Evolutionary conservation across 2,797 vertebrate genomes (phyloP), one percentile per base, ranked within the genome.

Genomic region (Acanthiza pusilla): DNA sequence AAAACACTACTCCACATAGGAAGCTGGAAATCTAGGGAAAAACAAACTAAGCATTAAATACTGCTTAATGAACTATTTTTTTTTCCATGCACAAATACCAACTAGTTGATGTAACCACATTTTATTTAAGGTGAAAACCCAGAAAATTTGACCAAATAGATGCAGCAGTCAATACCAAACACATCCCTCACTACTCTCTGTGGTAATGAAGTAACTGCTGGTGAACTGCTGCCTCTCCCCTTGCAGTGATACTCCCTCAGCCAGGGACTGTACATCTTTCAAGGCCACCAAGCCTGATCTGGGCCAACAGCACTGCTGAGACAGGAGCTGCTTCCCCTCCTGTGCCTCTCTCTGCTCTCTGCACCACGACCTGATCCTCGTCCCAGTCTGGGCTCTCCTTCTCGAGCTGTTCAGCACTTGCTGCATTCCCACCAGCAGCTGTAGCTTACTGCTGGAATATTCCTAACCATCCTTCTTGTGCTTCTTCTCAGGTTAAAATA

Each of bases 321-420:
- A 6, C 13, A 42, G 65, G 40, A 92, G 36, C 48, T 77, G 26
- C 40, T 67, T 67, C 21, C 11, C 11, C 11, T 71, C 0, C 0
- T 11, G 26, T 51, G 5, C 16, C 22, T 43, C 47, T 76, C 21
- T n/a, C 60, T 38, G 16, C 27, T 47, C 42, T 8, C 25, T 42
- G 11, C 42, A 30, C 29, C 32, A 4, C 2, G 27, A 57, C 36
- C 55, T 45, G 21, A 27, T 30, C 23, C 26, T 30, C 0, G 0
- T 53, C 47, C 51, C 2, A 0, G 3, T 20, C 42, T 45, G n/a
- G 2, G 8, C 23, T 66, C 2, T 2, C 25, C 36, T 65, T 23
- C 29, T 30, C n/a, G 10, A 2, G 5, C 34, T 74, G 17, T 43
- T 86, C 0, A 1, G 25, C 17, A 54, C 21, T 61, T n/a, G 8